Evolutionary conservation across 2,113 vertebrate species (phyloP), one percentile per base, ranked within the genome.

Genomic region (Chamaetylas fuelleborni): DNA sequence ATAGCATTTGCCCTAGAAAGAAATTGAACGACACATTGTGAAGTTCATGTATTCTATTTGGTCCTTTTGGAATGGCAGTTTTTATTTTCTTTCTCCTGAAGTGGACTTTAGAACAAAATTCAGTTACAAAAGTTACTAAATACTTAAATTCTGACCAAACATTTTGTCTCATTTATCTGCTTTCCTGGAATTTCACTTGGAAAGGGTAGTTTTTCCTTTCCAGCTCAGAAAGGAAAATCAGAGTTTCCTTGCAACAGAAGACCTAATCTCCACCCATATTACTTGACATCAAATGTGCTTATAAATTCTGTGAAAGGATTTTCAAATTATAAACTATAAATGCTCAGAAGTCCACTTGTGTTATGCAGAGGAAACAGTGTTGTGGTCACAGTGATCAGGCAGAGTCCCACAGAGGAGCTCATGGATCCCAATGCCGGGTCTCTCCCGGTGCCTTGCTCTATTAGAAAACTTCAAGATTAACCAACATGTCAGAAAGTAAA

Each of bases 121-220:
- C 33, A 11, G 10, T 70, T 50, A 61, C 20, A 66, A 62, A 92
- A 61, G 42, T 65, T 57, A 69, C 8, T 61, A 65, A 85, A 73
- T 9, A 43, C 22, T 43, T 53, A 72, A 81, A 89, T 85, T 51
- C 61, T 71, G 33, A 93, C 34, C 56, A 84, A 93, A 51, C 4
- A 34, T 66, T 95, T 90, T 74, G 33, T 36, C 47, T 71, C 26
- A 57, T 71, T 87, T 79, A 82, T 96, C 54, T 88, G 36, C 50
- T 81, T 83, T 90, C 79, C 86, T 86, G 88, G 83, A 95, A 92
- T 91, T 92, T 84, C 83, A 56, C 33, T 92, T 83, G 61, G 57
- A 93, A 95, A 87, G 26, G 6, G 9, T 28, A 47, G 3, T 33
- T 82, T 94, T 93, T 93, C 50, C 62, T 62, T 95, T 88, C 58